phyloP scores from a whole-genome alignment of 1,140 invertebrate species.

The Drosophila asahinai region DNA sequence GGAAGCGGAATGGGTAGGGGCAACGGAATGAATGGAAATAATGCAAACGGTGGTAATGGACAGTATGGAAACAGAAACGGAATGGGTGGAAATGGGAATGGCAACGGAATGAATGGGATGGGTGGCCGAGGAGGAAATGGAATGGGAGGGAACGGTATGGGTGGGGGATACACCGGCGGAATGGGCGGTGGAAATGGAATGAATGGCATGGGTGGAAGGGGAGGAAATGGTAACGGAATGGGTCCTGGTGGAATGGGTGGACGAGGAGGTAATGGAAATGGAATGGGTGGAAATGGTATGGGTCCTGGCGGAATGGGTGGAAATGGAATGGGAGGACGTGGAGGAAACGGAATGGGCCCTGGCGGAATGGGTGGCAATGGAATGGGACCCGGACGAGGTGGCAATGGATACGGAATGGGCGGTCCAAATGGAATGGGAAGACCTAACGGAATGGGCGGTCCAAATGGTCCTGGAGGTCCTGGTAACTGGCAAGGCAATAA shows the following conservation, averaged over 20 bases:
- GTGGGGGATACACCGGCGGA: constrained; percentile 5
- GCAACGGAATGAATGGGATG: constrained; percentile 6
- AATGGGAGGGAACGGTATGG: neutral
- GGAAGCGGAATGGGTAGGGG: constrained; percentile 25
- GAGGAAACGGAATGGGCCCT: constrained; percentile 1
- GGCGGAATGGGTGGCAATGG: constrained; percentile 13
- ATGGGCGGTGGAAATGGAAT: constrained; percentile 14
- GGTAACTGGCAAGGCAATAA: constrained; percentile 17
- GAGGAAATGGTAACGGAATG: constrained; percentile 8
- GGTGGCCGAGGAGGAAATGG: constrained; percentile 7
- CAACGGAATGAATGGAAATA: constrained; percentile 8
- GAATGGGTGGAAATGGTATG: constrained; percentile 8
- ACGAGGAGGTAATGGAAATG: neutral
- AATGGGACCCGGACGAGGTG: constrained; percentile 6
- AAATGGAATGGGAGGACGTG: constrained; percentile 9
- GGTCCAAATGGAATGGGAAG: constrained; percentile 14
- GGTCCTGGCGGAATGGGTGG: neutral
- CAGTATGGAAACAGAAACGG: neutral
- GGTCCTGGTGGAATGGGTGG: constrained; percentile 4
- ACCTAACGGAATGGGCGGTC: constrained; percentile 10
- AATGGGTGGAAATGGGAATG: constrained; percentile 8
- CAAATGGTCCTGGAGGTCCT: constrained; percentile 1
- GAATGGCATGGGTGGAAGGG: constrained; percentile 11
- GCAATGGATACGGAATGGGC: constrained; percentile 1
- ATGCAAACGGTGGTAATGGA: neutral